Conservation (phyloP, 1,140 invertebrate species). For the Vollenhovia emeryi region DNA sequence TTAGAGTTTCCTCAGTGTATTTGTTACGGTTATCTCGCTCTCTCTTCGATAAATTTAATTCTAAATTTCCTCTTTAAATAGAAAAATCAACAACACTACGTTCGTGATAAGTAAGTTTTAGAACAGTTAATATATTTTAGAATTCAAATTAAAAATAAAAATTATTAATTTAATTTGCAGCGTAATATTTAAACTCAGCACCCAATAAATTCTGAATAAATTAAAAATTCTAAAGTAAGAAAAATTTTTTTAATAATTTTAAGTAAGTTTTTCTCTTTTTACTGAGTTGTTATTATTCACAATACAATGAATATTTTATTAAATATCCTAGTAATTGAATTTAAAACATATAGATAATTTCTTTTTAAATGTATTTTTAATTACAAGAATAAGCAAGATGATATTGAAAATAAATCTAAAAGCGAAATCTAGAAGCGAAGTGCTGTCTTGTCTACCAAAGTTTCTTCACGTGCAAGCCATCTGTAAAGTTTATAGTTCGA, state of each 20-base stretch:
- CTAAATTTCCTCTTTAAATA: not conserved
- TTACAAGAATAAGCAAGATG: not conserved
- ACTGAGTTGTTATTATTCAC: not conserved
- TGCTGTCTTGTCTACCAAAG: conserved; percentile 22
- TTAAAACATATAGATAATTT: not conserved
- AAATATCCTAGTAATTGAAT: not conserved
- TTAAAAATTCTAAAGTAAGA: not conserved
- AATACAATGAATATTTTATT: not conserved
- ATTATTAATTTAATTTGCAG: not conserved
- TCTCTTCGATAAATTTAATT: not conserved
- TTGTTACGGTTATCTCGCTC: not conserved
- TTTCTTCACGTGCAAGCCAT: conserved; percentile 65
- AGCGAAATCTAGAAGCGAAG: not conserved
- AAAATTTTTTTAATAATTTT: not conserved
- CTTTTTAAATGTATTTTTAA: not conserved
- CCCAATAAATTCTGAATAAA: not conserved
- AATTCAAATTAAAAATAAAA: not conserved
- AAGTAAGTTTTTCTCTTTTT: not conserved
- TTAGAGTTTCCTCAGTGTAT: not conserved
- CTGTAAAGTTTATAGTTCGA: conserved; percentile 46
- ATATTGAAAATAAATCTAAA: not conserved
- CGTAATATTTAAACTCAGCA: not conserved
- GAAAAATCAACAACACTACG: not conserved
- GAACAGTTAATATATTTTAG: not conserved
- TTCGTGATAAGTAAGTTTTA: not conserved